Evolutionary conservation across 92 coral and sea anemone genomes (phyloP).

Genomic region (Heliopora coerulea): DNA sequence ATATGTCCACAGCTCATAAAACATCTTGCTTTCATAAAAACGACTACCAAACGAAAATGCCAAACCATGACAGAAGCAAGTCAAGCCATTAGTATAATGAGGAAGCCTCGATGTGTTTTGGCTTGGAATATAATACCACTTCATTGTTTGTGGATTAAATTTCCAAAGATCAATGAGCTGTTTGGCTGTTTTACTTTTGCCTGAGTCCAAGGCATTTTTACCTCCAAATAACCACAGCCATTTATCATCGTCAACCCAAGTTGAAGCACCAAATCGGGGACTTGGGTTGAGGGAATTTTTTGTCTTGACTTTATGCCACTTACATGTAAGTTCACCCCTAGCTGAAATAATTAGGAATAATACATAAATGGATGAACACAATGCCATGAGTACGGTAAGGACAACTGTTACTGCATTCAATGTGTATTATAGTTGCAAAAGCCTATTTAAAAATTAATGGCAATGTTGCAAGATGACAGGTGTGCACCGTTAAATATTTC

Average conservation of each 20-base stretch:
- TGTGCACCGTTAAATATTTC: too few species aligned
- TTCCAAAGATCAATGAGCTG: slow-evolving; percentile 75
- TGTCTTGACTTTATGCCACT: slow-evolving; percentile 55
- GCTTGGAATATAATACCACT: slow-evolving; percentile 45
- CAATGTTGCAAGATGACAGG: too few species aligned
- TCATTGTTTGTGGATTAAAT: slow-evolving; percentile 38
- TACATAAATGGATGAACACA: too few species aligned
- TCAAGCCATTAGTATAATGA: slow-evolving; percentile 32
- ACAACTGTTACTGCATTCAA: too few species aligned
- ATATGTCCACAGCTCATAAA: slow-evolving; percentile 56
- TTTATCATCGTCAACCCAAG: slow-evolving; percentile 64
- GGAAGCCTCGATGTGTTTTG: slow-evolving; percentile 5
- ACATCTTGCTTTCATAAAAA: slow-evolving; percentile 8
- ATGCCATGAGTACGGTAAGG: too few species aligned
- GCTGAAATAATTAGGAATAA: too few species aligned
- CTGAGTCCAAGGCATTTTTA: background rate
- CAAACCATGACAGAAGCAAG: slow-evolving; percentile 57
- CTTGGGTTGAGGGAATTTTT: slow-evolving; percentile 55
- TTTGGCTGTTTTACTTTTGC: slow-evolving; percentile 9
- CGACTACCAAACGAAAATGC: slow-evolving; percentile 59
- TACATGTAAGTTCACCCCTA: slow-evolving; percentile 57
- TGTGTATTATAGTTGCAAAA: too few species aligned
- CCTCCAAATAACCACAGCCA: slow-evolving; percentile 85
- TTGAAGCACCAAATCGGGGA: slow-evolving; percentile 59
- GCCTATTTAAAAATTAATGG: too few species aligned